A percentile compares a stretch with the other conserved stretches of the same genome.
Evolutionary conservation across 2,797 vertebrate genomes (phyloP).

Genomic region (Hippoglossus hippoglossus): DNA sequence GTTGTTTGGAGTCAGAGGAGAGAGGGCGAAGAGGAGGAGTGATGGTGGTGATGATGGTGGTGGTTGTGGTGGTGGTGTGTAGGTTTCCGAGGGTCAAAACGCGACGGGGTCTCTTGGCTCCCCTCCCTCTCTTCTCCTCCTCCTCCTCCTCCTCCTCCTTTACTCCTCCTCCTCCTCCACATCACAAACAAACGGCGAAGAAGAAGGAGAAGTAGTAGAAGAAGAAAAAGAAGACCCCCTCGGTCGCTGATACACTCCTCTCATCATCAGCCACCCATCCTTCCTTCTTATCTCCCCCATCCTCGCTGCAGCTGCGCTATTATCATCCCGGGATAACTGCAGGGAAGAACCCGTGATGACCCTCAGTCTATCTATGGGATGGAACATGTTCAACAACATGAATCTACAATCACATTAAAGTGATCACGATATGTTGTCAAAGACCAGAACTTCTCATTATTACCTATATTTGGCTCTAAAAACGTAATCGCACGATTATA

Average conservation of each 20-base stretch:
- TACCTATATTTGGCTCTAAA: no score
- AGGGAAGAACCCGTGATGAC: conserved; percentile 20
- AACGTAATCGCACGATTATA: no score
- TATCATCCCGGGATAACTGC: conserved; percentile 32
- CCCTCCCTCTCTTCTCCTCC: conserved; percentile 38
- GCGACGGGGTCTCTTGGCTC: conserved; percentile 82
- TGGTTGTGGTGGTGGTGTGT: conserved; percentile 57
- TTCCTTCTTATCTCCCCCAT: conserved; percentile 1
- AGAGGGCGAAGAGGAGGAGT: conserved; percentile 48
- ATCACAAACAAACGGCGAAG: conserved; percentile 54
- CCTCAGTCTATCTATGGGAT: not conserved
- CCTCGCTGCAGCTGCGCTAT: conserved; percentile 39
- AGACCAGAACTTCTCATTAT: no score
- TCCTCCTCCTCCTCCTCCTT: conserved; percentile 44
- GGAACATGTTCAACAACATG: not conserved
- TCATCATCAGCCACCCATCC: conserved; percentile 28
- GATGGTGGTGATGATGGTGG: conserved; percentile 30
- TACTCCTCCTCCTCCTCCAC: conserved; percentile 66
- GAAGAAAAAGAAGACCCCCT: conserved; percentile 35
- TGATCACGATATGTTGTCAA: conserved; percentile 8
- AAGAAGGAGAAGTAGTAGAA: conserved; percentile 49
- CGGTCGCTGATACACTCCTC: conserved; percentile 48
- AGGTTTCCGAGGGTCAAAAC: conserved; percentile 87
- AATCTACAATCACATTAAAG: conserved; percentile 29
- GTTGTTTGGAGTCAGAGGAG: conserved; percentile 66